A percentile compares a stretch with the other conserved stretches of the same genome.
These are phyloP conservation scores for Hestina assimilis DNA, from an alignment of 1,140 invertebrate species.

Conservation along the genomic window DNA sequence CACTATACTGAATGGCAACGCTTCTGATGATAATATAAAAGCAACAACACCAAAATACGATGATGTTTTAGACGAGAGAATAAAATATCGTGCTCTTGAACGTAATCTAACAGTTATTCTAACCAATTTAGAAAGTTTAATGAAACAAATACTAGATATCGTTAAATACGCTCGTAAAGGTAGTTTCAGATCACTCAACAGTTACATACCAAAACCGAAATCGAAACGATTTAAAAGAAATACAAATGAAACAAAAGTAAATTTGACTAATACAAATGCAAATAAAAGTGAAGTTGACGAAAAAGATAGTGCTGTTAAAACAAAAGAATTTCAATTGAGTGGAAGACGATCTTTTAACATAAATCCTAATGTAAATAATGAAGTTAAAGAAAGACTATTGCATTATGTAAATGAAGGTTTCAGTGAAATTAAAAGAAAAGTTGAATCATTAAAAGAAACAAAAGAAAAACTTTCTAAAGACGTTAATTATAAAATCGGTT, in stretches of 20 bases:
- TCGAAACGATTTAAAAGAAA: not conserved
- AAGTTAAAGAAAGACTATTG: conserved; percentile 40
- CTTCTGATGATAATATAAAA: not conserved
- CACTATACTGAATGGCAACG: not conserved
- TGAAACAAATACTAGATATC: conserved; percentile 14
- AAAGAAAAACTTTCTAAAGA: conserved; percentile 29
- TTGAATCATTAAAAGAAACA: conserved; percentile 26
- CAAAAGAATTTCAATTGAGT: not conserved
- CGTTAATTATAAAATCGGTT: conserved; percentile 42
- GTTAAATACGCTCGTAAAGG: conserved; percentile 3
- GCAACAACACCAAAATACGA: not conserved
- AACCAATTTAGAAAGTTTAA: conserved; percentile 7
- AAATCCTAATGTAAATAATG: not conserved
- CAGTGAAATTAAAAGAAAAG: conserved; percentile 37
- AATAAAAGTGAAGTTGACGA: not conserved
- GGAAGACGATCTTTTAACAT: conserved; percentile 9
- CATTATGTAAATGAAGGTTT: conserved; percentile 43
- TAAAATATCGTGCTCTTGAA: conserved; percentile 9
- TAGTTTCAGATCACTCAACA: not conserved
- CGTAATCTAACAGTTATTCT: conserved; percentile 17
- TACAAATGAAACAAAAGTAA: not conserved
- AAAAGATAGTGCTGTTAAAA: not conserved
- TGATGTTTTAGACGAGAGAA: conserved; percentile 10
- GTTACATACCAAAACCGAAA: not conserved
- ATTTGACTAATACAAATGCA: not conserved